Evolutionary conservation across 2,797 vertebrate genomes (phyloP).

Genomic region (Acipenser oxyrinchus): DNA sequence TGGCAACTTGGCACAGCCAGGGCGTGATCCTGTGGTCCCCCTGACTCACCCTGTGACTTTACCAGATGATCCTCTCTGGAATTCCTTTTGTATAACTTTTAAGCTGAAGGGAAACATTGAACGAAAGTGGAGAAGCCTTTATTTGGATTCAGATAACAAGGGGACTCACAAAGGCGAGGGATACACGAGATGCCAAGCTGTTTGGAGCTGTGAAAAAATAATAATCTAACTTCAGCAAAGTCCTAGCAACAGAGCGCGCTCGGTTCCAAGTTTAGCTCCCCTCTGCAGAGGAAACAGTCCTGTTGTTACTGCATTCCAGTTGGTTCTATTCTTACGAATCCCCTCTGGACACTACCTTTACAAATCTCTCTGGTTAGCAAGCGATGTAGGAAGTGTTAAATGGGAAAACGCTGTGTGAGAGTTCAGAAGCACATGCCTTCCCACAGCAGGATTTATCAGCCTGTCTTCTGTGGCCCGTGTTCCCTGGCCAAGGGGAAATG

Average conservation of each 20-base stretch:
- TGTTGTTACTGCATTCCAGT: conserved; percentile 14
- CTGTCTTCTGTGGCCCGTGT: conserved; percentile 44
- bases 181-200: too few relatives aligned
- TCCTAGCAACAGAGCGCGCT: conserved; percentile 3
- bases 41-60: too few relatives aligned
- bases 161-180: too few relatives aligned
- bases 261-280: conserved; percentile 18
- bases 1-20: too few relatives aligned
- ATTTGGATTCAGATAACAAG: too few relatives aligned
- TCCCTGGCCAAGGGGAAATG: conserved; percentile 58
- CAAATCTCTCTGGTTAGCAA: conserved; percentile 27
- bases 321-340: conserved; percentile 33
- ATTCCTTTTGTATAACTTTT: too few relatives aligned
- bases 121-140: too few relatives aligned
- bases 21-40: too few relatives aligned
- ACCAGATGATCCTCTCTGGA: too few relatives aligned
- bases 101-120: too few relatives aligned
- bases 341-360: conserved; percentile 34
- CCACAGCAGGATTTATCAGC: conserved; percentile 53
- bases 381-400: conserved; percentile 44
- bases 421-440: conserved; percentile 52
- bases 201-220: too few relatives aligned
- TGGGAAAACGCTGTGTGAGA: conserved; percentile 61
- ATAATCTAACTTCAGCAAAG: too few relatives aligned
- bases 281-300: conserved; percentile 27